A percentile compares a stretch with the other conserved stretches of the same genome.
phyloP scores from a whole-genome alignment of 2,797 vertebrate species.

The Chanos chanos region DNA sequence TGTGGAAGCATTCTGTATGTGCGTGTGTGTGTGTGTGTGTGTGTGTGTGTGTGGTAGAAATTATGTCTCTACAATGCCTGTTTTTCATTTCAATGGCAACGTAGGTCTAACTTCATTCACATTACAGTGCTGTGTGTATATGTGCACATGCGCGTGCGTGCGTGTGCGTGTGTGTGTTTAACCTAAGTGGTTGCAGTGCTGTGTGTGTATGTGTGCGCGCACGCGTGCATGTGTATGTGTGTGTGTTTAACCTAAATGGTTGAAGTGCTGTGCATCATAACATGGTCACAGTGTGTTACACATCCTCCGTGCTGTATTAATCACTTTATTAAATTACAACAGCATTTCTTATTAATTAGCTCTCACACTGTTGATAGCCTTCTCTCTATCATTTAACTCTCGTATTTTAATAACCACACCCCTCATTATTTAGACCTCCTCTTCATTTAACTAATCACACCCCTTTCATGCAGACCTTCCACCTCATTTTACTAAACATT shows the following conservation, averaged over 20 bases:
- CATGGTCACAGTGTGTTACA: constrained; percentile 42
- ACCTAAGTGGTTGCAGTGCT: constrained; percentile 11
- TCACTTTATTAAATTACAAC: constrained; percentile 63
- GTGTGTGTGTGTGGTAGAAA: constrained; percentile 24
- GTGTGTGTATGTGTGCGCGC: constrained; percentile 3
- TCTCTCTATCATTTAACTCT: no score
- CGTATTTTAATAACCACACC: no score
- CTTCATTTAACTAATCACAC: constrained; percentile 52
- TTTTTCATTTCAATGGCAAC: constrained; percentile 25
- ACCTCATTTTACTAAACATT: constrained; percentile 40
- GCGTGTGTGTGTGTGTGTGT: constrained; percentile 1
- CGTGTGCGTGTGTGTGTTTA: background rate
- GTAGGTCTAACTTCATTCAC: constrained; percentile 31
- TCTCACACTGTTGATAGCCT: no score
- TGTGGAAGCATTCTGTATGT: background rate
- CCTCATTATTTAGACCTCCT: no score
- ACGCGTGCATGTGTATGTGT: constrained; percentile 6
- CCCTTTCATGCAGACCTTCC: constrained; percentile 49
- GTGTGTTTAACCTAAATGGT: constrained; percentile 32
- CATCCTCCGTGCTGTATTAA: constrained; percentile 62
- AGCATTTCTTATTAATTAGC: no score
- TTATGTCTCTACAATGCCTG: constrained; percentile 6
- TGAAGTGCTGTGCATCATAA: constrained; percentile 39
- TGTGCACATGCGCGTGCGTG: constrained; percentile 1
- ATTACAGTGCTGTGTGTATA: constrained; percentile 29